Percentiles rank a stretch among this genome's conserved stretches.
phyloP scores from a whole-genome alignment of 2,797 vertebrate genomes.

The Hapalemur alaotrensis region DNA sequence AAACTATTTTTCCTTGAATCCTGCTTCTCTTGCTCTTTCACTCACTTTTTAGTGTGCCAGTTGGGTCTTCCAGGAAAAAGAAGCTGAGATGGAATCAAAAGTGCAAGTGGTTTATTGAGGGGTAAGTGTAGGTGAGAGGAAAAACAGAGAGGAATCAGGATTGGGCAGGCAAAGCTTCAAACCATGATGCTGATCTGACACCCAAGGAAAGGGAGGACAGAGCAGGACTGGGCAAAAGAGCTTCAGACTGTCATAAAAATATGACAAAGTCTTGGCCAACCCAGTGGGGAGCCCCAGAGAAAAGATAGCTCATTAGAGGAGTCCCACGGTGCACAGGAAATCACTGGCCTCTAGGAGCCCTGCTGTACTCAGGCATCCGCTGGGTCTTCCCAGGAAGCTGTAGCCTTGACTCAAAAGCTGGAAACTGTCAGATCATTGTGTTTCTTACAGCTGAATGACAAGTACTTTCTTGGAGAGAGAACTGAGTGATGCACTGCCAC shows the following conservation, averaged over 20 bases:
- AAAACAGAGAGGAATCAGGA: conserved; percentile 7
- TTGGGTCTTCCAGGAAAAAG: conserved; percentile 11
- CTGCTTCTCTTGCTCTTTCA: not conserved
- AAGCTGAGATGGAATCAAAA: conserved; percentile 7
- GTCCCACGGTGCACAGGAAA: not conserved
- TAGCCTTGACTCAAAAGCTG: not conserved
- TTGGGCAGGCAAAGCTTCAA: not conserved
- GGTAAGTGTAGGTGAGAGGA: not conserved
- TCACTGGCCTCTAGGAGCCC: not conserved
- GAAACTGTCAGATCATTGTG: not conserved
- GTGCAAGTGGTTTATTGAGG: not conserved
- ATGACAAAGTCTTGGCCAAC: not conserved
- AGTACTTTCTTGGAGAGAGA: not conserved
- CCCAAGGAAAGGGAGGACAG: not conserved
- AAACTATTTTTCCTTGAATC: conserved; percentile 15
- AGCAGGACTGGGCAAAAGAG: not conserved
- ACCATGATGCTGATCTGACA: not conserved
- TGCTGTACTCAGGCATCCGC: not conserved
- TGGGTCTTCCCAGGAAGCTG: not conserved
- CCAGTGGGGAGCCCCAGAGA: not conserved
- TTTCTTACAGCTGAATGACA: not conserved
- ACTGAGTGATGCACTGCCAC: not conserved
- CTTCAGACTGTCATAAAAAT: not conserved
- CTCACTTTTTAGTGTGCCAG: not conserved
- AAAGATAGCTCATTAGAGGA: not conserved